Conservation (phyloP, 2,888 invertebrate genomes). For the Acrocyrtus sp. region DNA sequence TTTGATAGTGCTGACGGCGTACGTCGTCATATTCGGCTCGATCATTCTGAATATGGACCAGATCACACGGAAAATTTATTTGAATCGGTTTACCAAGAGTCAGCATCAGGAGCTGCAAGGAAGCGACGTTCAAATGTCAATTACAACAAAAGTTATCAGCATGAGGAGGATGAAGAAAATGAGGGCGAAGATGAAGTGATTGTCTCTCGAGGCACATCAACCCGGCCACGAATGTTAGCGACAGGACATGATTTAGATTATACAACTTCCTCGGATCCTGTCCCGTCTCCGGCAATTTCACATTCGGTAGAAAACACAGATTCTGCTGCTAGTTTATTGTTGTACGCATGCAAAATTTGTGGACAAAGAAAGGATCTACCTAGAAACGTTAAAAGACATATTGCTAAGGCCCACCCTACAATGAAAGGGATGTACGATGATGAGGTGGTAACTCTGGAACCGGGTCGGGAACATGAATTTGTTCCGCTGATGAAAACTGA, state of each 20-base stretch:
- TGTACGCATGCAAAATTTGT: constrained; percentile 14
- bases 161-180: constrained; percentile 15
- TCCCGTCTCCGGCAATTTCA: neutral
- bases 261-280: neutral
- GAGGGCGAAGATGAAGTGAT: constrained; percentile 23
- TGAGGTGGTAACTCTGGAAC: neutral
- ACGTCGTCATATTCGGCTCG: constrained; percentile 15
- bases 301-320: no score
- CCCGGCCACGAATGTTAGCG: neutral
- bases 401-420: constrained; percentile 21
- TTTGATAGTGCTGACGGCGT: constrained; percentile 5
- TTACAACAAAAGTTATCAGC: constrained; percentile 12
- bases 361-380: constrained; percentile 10
- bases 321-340: no score
- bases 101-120: neutral
- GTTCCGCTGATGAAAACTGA: no score
- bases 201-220: neutral
- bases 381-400: constrained; percentile 18
- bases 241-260: no score
- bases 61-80: constrained; percentile 33
- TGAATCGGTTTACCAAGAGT: neutral
- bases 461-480: neutral
- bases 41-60: constrained; percentile 19
- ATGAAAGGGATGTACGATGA: no score
- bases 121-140: neutral